Evolutionary conservation across 2,113 vertebrate species (phyloP).

Genomic region (Dicaeum eximium): DNA sequence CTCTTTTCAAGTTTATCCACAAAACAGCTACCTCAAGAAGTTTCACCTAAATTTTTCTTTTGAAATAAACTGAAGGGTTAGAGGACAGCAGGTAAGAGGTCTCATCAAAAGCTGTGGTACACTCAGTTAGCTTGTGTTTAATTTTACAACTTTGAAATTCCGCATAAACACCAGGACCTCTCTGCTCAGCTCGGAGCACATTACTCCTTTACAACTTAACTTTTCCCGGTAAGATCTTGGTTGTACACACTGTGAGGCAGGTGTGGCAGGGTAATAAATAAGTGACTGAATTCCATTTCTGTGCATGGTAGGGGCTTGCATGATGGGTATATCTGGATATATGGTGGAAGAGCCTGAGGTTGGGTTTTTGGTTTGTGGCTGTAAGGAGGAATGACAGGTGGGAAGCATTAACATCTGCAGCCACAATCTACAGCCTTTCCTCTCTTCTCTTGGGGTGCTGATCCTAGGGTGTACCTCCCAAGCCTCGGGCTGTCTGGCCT

Average conservation of each 20-base stretch:
- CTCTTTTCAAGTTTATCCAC: neutral
- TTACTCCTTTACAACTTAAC: neutral
- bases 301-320: neutral
- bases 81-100: neutral
- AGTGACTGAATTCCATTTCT: neutral
- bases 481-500: neutral
- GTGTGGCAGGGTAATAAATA: neutral
- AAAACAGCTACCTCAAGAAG: neutral
- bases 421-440: neutral
- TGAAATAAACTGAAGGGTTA: neutral
- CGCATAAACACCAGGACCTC: neutral
- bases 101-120: neutral
- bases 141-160: neutral
- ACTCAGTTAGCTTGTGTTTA: neutral
- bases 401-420: neutral
- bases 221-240: neutral
- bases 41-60: neutral
- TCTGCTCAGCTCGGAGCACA: neutral
- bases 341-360: neutral
- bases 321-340: neutral
- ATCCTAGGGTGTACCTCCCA: rapidly evolving
- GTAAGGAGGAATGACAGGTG: rapidly evolving
- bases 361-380: neutral
- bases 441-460: neutral
- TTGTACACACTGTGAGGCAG: neutral